Percentiles rank a stretch among this genome's conserved stretches.
Conservation (phyloP, 2,888 invertebrate genomes). For the Villa cingulata region DNA sequence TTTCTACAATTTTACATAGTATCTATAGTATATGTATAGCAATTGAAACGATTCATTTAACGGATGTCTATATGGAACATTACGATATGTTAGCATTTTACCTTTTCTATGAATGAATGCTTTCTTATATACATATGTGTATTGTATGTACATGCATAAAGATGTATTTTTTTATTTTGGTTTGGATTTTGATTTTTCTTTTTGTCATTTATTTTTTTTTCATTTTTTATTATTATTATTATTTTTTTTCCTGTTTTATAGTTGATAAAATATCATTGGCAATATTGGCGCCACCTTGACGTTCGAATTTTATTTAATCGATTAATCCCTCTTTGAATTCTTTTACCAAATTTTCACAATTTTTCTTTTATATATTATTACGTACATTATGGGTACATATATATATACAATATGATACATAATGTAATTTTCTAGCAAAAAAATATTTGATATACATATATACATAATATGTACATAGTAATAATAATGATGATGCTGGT, state of each 20-base stretch:
- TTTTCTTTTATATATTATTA: background rate
- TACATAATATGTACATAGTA: background rate
- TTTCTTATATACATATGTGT: background rate
- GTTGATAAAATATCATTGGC: constrained; percentile 9
- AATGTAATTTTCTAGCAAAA: too few relatives aligned
- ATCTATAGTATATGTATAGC: constrained; percentile 5
- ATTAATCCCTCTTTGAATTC: constrained; percentile 14
- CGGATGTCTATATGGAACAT: constrained; percentile 20
- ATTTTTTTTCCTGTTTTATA: constrained; percentile 2
- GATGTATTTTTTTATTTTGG: too few relatives aligned
- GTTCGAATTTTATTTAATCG: constrained; percentile 19
- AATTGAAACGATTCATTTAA: constrained; percentile 19
- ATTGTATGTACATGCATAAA: too few relatives aligned
- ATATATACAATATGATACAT: too few relatives aligned
- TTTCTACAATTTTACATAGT: too few relatives aligned
- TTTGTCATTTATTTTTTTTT: too few relatives aligned
- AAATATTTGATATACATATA: background rate
- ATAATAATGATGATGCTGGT: too few relatives aligned
- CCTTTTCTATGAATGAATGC: too few relatives aligned
- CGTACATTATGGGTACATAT: too few relatives aligned
- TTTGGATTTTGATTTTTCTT: too few relatives aligned
- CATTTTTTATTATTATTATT: background rate
- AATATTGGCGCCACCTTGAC: constrained; percentile 20
- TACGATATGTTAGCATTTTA: constrained; percentile 19
- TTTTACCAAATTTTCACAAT: background rate